These are phyloP conservation scores for Cliona cf. orientalis DNA, from an alignment of 37 sponge, comb jelly and placozoan genomes.

Conservation along the genomic window DNA sequence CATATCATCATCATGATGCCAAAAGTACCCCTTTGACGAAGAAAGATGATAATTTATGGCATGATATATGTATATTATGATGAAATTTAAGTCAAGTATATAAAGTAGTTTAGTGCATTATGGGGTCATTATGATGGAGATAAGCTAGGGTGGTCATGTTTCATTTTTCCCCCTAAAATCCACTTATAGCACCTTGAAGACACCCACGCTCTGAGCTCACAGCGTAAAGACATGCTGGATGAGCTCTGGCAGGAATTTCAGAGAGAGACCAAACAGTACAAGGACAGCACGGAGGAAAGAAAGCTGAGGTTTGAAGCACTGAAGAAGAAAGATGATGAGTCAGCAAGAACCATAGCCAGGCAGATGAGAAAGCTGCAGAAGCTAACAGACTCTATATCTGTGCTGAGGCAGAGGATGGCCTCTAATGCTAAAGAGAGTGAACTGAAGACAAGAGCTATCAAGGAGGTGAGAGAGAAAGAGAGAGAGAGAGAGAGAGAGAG, in stretches of 20 bases:
- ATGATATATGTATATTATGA: not conserved
- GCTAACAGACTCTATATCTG: slow-evolving; percentile 61
- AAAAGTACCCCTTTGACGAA: too few species aligned
- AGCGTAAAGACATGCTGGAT: slow-evolving; percentile 81
- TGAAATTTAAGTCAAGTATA: not conserved
- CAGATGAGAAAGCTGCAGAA: slow-evolving; percentile 94
- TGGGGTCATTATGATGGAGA: not conserved
- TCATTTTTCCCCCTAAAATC: not conserved
- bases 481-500: slow-evolving; percentile 4
- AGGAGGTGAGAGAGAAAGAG: slow-evolving; percentile 42
- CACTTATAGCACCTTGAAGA: slow-evolving; percentile 87
- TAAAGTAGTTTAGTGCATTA: not conserved
- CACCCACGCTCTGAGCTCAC: slow-evolving; percentile 89
- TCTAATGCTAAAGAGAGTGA: slow-evolving; percentile 82
- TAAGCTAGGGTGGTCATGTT: not conserved
- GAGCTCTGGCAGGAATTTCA: slow-evolving; percentile 95
- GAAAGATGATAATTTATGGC: too few species aligned
- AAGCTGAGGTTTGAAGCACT: slow-evolving; percentile 88
- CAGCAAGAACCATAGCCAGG: slow-evolving; percentile 77
- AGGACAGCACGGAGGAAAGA: slow-evolving; percentile 87
- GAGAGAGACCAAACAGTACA: slow-evolving; percentile 88
- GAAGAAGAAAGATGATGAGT: slow-evolving; percentile 91
- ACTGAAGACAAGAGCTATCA: slow-evolving; percentile 54
- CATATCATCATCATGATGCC: too few species aligned
- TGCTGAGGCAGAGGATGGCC: slow-evolving; percentile 78